Percentiles rank a stretch among this genome's conserved stretches.
Conservation (phyloP, 1,140 invertebrate species). For the Bombus waltoni region DNA sequence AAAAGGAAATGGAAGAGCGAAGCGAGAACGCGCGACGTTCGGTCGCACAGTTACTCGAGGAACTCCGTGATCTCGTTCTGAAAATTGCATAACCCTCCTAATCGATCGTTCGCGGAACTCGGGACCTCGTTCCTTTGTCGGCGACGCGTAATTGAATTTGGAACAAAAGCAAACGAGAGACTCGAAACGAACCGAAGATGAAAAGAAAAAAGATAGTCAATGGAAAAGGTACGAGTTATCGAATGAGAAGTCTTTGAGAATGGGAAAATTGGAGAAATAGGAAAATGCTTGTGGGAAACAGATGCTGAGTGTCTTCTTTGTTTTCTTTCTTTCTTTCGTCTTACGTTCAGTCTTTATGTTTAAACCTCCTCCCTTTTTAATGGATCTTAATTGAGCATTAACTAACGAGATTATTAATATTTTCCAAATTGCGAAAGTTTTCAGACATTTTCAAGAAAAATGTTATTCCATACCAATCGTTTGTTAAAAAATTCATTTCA, state of each 20-base stretch:
- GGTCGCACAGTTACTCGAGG: neutral
- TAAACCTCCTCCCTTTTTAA: too few relatives aligned
- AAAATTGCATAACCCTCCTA: conserved; percentile 49
- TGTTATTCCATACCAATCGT: too few relatives aligned
- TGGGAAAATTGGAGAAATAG: neutral
- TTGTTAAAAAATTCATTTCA: too few relatives aligned
- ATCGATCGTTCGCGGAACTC: conserved; percentile 47
- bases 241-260: neutral
- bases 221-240: conserved; percentile 3
- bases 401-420: too few relatives aligned
- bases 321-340: neutral
- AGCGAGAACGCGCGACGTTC: neutral
- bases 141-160: conserved; percentile 39
- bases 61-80: conserved; percentile 33
- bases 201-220: neutral
- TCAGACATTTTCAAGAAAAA: too few relatives aligned
- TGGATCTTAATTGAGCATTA: too few relatives aligned
- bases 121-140: conserved; percentile 38
- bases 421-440: too few relatives aligned
- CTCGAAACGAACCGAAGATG: neutral
- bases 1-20: too few relatives aligned
- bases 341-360: too few relatives aligned
- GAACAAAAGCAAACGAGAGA: conserved; percentile 30
- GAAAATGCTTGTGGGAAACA: neutral
- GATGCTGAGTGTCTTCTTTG: neutral